Percentiles rank a stretch among this genome's conserved stretches.
Conservation (phyloP, 1,140 invertebrate genomes). For the Uloborus diversus region DNA sequence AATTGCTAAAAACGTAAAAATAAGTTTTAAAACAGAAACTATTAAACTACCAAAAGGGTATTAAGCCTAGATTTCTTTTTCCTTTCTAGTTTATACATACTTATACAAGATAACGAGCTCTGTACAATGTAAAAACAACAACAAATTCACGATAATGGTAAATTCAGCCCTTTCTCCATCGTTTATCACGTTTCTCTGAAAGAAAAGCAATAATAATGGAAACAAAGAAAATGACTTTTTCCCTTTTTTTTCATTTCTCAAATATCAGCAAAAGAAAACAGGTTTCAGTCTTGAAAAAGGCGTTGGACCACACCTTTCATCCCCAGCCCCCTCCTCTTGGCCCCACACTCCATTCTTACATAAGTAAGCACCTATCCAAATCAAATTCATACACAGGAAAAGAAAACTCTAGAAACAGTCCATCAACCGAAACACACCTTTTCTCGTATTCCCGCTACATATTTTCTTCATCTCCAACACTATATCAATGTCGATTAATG, state of each 20-base stretch:
- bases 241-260: slow-evolving; percentile 34
- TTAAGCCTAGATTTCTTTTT: too few species aligned
- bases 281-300: slow-evolving; percentile 22
- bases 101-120: background rate
- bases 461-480: slow-evolving; percentile 20
- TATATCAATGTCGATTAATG: slow-evolving; percentile 49
- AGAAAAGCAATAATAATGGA: background rate
- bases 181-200: too few species aligned
- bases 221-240: slow-evolving; percentile 13
- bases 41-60: too few species aligned
- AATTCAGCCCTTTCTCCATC: too few species aligned
- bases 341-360: slow-evolving; percentile 44
- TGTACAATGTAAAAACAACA: background rate
- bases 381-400: slow-evolving; percentile 16
- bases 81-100: background rate
- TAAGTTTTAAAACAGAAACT: too few species aligned
- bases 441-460: slow-evolving; percentile 41
- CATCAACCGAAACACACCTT: slow-evolving; percentile 34
- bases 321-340: slow-evolving; percentile 25
- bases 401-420: background rate
- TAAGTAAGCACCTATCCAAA: slow-evolving; percentile 37
- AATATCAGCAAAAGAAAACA: slow-evolving; percentile 44
- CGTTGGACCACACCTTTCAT: slow-evolving; percentile 39
- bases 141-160: too few species aligned
- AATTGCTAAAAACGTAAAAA: too few species aligned